phyloP scores from a whole-genome alignment of 2,888 invertebrate species.

The Elysia crispata region DNA sequence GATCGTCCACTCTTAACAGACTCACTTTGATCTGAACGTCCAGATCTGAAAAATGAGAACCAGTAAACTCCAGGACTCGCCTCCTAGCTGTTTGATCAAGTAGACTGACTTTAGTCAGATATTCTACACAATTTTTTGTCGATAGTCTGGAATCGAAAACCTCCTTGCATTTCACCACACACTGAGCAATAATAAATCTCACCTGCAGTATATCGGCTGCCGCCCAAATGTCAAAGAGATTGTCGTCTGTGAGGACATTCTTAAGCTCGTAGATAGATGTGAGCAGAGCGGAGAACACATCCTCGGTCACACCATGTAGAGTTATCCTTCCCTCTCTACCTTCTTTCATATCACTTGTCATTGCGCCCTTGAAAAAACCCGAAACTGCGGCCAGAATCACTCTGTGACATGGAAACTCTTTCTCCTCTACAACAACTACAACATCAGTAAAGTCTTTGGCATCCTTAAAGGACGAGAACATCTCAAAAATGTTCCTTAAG shows the following conservation, averaged over 20 bases:
- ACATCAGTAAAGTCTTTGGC: too few relatives aligned
- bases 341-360: slow-evolving; percentile 21
- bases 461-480: too few relatives aligned
- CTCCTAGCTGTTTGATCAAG: neutral
- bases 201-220: slow-evolving; percentile 23
- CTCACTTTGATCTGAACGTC: too few relatives aligned
- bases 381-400: slow-evolving; percentile 23
- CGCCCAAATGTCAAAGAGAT: slow-evolving; percentile 26
- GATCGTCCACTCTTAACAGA: too few relatives aligned
- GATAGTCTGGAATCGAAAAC: neutral
- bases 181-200: neutral
- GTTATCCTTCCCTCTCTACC: neutral
- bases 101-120: neutral
- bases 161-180: neutral
- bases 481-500: too few relatives aligned
- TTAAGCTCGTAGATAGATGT: neutral
- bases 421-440: too few relatives aligned
- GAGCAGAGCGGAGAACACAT: slow-evolving; percentile 6
- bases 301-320: neutral
- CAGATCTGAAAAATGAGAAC: too few relatives aligned
- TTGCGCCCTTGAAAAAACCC: slow-evolving; percentile 19
- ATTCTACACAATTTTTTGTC: neutral
- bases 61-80: too few relatives aligned
- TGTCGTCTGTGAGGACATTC: neutral
- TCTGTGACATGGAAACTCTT: slow-evolving; percentile 12